Base-by-base conservation (phyloP, 1,140 invertebrate species). In the Heliconius melpomene region DNA sequence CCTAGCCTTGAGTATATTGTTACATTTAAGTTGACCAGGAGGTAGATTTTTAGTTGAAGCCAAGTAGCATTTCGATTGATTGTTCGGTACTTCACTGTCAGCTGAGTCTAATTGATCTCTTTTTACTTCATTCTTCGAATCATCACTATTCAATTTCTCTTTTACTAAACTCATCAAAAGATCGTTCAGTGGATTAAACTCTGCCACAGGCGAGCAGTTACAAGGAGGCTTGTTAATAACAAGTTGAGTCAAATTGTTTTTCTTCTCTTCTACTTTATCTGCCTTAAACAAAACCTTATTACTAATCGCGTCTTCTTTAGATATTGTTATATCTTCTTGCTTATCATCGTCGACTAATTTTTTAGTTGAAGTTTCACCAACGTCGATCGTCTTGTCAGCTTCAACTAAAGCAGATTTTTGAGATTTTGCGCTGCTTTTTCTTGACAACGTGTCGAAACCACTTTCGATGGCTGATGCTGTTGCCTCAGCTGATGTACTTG, bases 1-100 rank as follows among this genome's bases (percentile, higher is more conserved):
- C 78, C 95, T 95, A 95, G 97, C 98, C 96, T 99, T 99, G 50
- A 98, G 94, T 90, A 99, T 99, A 95, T 99, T 99, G 95, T 99
- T 99, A 93, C 98, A 99, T 94, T 99, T 99, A 72, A 99, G 96
- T 86, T 98, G 97, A 80, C 98, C 98, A 2, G 97, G 97, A 52
- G 98, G 98, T 52, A 98, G 95, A 16, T 96, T 96, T 84, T 96
- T 96, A 38, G 95, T 95, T 29, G 95, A 95, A 26, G 94, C 95
- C 50, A 95, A 91, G 84, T 95, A 94, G 77, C 89, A 92, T 88
- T 96, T 96, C 66, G 95, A 95, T 88, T 96, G 96, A 90, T 97
- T 97, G 88, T 97, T 97, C 26, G 96, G 96, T 79, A 96, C 94
- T 89, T 96, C 96, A 82, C 95, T 91, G 81, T 95, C 91, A 86